These are phyloP conservation scores for Corythaixoides concolor DNA, from an alignment of 2,113 vertebrate species.

Conservation along the genomic window DNA sequence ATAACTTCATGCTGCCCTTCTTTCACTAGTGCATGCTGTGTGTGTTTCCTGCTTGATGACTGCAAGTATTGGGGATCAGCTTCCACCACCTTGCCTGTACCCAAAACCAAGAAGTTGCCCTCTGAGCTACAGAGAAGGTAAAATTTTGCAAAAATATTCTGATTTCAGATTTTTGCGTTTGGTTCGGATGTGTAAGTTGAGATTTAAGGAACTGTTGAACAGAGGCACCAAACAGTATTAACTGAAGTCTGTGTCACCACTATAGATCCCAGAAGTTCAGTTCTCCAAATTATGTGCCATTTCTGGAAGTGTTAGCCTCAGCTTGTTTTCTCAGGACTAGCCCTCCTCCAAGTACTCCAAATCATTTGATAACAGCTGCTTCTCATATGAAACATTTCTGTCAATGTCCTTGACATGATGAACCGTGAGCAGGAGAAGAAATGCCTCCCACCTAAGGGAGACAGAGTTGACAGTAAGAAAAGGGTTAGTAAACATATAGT, in stretches of 20 bases:
- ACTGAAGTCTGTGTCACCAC: not conserved
- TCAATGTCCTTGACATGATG: not conserved
- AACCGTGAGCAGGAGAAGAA: not conserved
- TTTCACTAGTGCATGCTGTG: fast-evolving
- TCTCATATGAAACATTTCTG: not conserved
- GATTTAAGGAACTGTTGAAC: not conserved
- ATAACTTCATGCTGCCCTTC: not conserved
- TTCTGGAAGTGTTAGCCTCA: not conserved
- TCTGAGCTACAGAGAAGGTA: not conserved
- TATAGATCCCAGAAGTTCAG: not conserved
- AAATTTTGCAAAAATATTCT: not conserved
- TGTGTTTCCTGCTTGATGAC: not conserved
- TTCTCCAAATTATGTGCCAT: not conserved
- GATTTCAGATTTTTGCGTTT: not conserved
- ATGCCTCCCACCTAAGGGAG: not conserved
- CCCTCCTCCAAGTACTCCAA: not conserved
- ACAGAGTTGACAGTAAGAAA: not conserved
- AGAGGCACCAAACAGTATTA: not conserved
- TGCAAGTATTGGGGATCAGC: not conserved
- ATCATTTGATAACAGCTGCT: not conserved
- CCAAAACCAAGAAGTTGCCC: not conserved
- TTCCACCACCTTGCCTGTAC: not conserved
- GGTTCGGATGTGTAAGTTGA: not conserved
- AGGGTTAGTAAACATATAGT: not conserved
- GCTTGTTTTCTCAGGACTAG: not conserved